Evolutionary conservation across 2,888 invertebrate species (phyloP), one percentile per base, ranked within the genome.

Genomic region (Trichogramma evanescens): DNA sequence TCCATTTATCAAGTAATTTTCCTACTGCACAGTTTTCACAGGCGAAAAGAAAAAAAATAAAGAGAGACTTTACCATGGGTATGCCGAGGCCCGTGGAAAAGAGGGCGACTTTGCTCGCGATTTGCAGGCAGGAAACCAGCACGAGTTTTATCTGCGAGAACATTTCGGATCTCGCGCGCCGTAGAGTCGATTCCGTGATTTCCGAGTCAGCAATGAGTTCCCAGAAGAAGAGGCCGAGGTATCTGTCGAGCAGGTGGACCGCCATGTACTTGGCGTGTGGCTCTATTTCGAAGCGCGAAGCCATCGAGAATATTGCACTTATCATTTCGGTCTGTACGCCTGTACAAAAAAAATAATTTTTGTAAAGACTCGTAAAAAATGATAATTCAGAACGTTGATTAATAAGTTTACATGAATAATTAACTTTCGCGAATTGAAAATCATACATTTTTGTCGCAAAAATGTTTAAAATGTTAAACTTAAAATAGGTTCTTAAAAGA

Each of bases 171-270:
- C 26, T 26, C 26, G 26, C 26, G 26, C 26, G 59, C 4, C 7
- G 26, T 7, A 51, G 26, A 26, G 40, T 5, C n/a, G 5, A 10
- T 8, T 59, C 57, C 8, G 45, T 49, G 4, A 59, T 3, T 5
- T 56, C 38, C 7, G 26, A 40, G 13, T 3, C 43, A 10, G 56
- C n/a, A 1, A 60, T 13, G 0, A 58, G 41, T 41, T 62, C 59
- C 51, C 56, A 54, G 41, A 58, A 65, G 0, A 58, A 46, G 6
- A 9, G 41, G 13, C 66, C 70, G 67, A 72, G 68, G 55, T 72
- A 74, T 58, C 67, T 72, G 45, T 77, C 76, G 7, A 71, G 75
- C 4, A 77, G 64, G 50, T 73, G 72, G 3, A 77, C 64, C 1
- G 76, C 69, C 42, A 73, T 61, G 55, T 76, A 75, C 50, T 67